phyloP scores from a whole-genome alignment of 2,888 invertebrate genomes.

The Anorthoa munda region DNA sequence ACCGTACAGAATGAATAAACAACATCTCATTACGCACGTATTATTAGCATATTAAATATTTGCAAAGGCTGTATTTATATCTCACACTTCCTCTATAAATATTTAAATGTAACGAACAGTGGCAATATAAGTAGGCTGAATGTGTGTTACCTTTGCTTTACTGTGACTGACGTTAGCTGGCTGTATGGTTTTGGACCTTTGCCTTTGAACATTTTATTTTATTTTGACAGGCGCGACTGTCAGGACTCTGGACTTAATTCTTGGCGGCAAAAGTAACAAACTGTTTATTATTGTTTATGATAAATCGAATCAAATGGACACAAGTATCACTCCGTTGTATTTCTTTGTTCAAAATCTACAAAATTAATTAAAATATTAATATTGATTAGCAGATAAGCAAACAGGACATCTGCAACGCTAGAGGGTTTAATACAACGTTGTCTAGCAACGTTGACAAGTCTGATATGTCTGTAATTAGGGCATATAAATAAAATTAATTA shows the following conservation, averaged over 20 bases:
- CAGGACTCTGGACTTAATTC: no score
- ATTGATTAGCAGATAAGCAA: background rate
- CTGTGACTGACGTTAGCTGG: background rate
- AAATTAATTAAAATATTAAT: background rate
- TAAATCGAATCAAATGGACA: no score
- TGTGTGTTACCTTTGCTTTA: background rate
- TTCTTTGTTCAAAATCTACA: background rate
- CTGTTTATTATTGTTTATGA: no score
- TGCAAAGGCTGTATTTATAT: slow-evolving; percentile 42
- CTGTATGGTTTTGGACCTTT: slow-evolving; percentile 11
- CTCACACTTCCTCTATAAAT: slow-evolving; percentile 67
- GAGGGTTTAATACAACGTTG: background rate
- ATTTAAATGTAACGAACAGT: slow-evolving; percentile 8
- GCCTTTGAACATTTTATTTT: background rate
- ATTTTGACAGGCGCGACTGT: background rate
- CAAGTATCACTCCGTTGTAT: background rate
- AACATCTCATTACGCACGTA: slow-evolving; percentile 57
- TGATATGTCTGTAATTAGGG: background rate
- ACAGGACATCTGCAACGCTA: background rate
- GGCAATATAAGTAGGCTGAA: slow-evolving; percentile 32
- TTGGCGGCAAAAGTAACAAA: slow-evolving; percentile 3
- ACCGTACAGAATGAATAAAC: slow-evolving; percentile 60
- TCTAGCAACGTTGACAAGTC: background rate
- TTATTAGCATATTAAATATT: slow-evolving; percentile 57
- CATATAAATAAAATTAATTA: no score